Evolutionary conservation across 1,140 invertebrate genomes (phyloP).

Genomic region (Eriosoma lanigerum): DNA sequence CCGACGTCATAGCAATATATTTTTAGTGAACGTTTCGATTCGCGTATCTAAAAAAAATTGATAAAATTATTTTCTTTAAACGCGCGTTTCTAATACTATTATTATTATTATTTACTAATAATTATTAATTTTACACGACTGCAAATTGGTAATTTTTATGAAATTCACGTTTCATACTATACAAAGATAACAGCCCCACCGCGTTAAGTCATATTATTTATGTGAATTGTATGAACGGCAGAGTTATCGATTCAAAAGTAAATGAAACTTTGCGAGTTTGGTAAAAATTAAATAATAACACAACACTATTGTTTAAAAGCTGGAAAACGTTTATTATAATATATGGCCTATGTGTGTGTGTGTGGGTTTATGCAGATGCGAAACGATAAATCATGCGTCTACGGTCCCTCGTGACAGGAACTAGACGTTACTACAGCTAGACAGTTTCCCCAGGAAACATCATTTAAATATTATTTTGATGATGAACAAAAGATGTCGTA

Average conservation of each 20-base stretch:
- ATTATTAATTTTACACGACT: not conserved
- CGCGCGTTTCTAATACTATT: no score
- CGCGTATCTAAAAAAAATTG: no score
- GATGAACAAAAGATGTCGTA: not conserved
- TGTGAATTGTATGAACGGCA: not conserved
- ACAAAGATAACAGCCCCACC: no score
- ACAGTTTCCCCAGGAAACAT: not conserved
- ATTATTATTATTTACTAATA: no score
- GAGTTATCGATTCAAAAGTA: not conserved
- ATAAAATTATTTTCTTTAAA: no score
- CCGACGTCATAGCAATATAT: no score
- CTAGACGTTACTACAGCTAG: no score
- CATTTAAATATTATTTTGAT: not conserved
- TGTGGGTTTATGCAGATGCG: no score
- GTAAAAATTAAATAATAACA: not conserved
- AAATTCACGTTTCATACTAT: no score
- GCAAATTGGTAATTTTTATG: not conserved
- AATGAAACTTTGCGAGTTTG: not conserved
- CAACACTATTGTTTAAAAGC: not conserved
- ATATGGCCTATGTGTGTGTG: not conserved
- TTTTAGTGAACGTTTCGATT: no score
- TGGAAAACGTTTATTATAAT: no score
- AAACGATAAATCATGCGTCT: slow-evolving; percentile 32
- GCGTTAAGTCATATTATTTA: not conserved
- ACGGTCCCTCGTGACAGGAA: not conserved